Base-by-base conservation (phyloP, 2,888 invertebrate species). In the Exocentrus adspersus region DNA sequence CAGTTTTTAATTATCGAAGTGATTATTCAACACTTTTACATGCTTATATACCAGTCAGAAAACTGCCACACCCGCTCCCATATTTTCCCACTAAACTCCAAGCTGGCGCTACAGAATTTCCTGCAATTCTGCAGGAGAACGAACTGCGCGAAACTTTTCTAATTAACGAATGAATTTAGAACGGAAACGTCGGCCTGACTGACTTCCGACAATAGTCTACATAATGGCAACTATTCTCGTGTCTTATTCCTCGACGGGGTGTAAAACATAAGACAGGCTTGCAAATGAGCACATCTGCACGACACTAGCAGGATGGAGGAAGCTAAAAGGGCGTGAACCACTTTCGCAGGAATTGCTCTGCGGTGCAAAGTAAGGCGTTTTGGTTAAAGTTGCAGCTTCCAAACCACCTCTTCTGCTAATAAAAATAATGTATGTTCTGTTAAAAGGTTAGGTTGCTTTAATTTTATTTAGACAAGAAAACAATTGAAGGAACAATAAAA, bases 241-340 rank as follows among this genome's bases (percentile, higher is more conserved):
- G 59, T 64, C 64, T 64, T 61, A 54, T 53, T 57, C 56, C 32
- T 62, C 67, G 67, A 67, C 72, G 60, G 70, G 64, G 68, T 67
- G 72, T 72, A 69, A 67, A 72, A 72, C 69, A 68, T 69, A 66
- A 70, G 69, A 71, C 68, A 62, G 64, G 68, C 63, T 65, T 72
- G 64, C 59, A 74, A 70, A 69, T 69, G 72, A 73, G 63, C 72
- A 67, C 71, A 71, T 73, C 71, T 70, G 68, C 46, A 14, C 5
- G 10, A 28, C 56, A 58, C 46, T 62, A 41, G 62, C 30, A 41
- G 64, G 62, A 57, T 51, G 65, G 70, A 61, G 66, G 66, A 21
- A 56, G 17, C 53, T 63, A 64, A 68, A 67, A 65, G 62, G 66
- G 70, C 70, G 67, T 67, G 69, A 73, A 69, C 68, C 59, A 57